Percentiles rank a stretch among this genome's conserved stretches.
phyloP scores from a whole-genome alignment of 2,113 vertebrate genomes.

The Nestor notabilis region DNA sequence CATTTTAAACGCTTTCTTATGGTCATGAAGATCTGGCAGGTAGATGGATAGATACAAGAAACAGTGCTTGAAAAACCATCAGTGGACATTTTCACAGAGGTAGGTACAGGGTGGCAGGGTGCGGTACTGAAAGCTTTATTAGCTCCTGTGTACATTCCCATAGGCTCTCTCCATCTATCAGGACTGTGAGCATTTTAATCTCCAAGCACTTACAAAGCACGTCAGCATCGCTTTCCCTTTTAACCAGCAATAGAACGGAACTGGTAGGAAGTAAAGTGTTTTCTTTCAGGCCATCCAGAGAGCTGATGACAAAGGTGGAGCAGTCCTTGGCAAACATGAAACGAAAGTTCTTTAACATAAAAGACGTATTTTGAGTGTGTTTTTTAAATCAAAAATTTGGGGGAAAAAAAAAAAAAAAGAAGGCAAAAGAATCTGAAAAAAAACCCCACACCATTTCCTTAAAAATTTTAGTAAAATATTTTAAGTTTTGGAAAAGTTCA shows the following conservation, averaged over 20 bases:
- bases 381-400: neutral
- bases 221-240: neutral
- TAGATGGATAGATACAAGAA: neutral
- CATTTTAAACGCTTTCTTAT: neutral
- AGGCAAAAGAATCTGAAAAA: neutral
- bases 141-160: neutral
- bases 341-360: neutral
- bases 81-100: neutral
- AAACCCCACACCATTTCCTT: neutral
- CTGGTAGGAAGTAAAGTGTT: neutral
- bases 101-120: neutral
- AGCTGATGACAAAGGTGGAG: neutral
- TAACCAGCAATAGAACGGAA: neutral
- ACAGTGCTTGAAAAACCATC: neutral
- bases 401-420: neutral
- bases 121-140: neutral
- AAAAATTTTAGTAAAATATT: neutral
- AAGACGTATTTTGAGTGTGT: accelerated
- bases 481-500: neutral
- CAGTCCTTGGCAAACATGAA: neutral
- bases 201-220: neutral
- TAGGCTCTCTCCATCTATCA: neutral
- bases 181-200: neutral
- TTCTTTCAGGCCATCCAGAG: neutral
- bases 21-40: neutral